phyloP scores from a whole-genome alignment of 2,113 vertebrate genomes.

The Spermophilus dauricus region DNA sequence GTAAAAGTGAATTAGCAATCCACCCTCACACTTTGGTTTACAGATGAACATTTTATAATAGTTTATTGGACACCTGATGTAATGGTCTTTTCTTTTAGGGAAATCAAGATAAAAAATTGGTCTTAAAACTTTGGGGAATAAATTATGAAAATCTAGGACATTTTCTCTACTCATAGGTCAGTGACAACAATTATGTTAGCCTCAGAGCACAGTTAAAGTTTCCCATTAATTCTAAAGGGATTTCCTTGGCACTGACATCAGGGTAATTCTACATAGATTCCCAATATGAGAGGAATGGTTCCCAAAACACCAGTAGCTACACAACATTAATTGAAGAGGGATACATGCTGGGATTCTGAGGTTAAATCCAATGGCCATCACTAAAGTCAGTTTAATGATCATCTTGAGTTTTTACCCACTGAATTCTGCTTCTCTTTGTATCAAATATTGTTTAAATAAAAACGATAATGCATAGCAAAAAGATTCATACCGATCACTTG shows the following conservation, averaged over 20 bases:
- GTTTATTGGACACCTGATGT: neutral
- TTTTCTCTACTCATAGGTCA: neutral
- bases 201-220: neutral
- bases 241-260: slow-evolving; percentile 15
- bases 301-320: slow-evolving; percentile 9
- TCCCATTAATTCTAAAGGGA: slow-evolving; percentile 64
- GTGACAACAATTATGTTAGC: slow-evolving; percentile 49
- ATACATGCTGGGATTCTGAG: neutral
- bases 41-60: neutral
- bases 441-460: neutral
- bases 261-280: neutral
- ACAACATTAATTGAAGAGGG: neutral
- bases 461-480: neutral
- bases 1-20: slow-evolving; percentile 28
- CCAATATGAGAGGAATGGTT: neutral
- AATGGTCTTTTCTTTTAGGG: neutral
- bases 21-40: neutral
- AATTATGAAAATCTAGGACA: slow-evolving; percentile 36
- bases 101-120: neutral
- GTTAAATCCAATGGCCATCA: neutral
- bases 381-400: neutral
- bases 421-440: neutral
- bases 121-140: slow-evolving; percentile 55
- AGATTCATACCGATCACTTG: neutral
- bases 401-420: neutral